phyloP scores from a whole-genome alignment of 2,113 vertebrate genomes.

The Sinocyclocheilus rhinocerous region DNA sequence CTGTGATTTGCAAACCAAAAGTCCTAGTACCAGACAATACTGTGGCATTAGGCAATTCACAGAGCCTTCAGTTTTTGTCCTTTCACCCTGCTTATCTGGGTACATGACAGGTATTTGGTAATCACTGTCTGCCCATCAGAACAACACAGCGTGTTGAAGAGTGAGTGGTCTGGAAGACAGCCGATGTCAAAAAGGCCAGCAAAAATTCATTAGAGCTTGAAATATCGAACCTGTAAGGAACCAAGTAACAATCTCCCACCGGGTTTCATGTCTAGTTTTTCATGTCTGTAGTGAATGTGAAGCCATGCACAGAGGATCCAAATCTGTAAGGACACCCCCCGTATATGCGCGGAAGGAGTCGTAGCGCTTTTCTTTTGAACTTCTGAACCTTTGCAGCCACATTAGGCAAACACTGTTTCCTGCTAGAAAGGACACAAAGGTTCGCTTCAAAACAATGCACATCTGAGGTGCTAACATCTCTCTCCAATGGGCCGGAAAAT shows the following conservation, averaged over 20 bases:
- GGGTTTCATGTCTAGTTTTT: slow-evolving; percentile 27
- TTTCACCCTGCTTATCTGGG: not conserved
- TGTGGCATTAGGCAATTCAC: not conserved
- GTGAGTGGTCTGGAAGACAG: slow-evolving; percentile 7
- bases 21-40: not conserved
- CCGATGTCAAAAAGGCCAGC: slow-evolving; percentile 26
- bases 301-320: slow-evolving; percentile 36
- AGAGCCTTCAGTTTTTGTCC: not conserved
- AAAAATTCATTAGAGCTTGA: slow-evolving; percentile 33
- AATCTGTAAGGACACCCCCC: slow-evolving; percentile 30
- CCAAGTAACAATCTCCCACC: slow-evolving; percentile 1
- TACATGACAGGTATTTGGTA: slow-evolving; percentile 26
- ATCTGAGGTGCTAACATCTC: slow-evolving; percentile 45
- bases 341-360: not conserved
- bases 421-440: slow-evolving; percentile 34
- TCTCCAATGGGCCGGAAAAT: slow-evolving; percentile 44
- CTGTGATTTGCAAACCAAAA: not conserved
- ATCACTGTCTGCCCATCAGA: slow-evolving; percentile 41
- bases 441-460: slow-evolving; percentile 41
- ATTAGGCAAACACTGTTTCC: slow-evolving; percentile 43
- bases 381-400: slow-evolving; percentile 45
- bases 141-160: not conserved
- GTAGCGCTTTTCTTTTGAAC: slow-evolving; percentile 29
- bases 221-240: slow-evolving; percentile 27
- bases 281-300: slow-evolving; percentile 28